phyloP scores from a whole-genome alignment of 2,888 invertebrate species.

The Mythimna lalbum region DNA sequence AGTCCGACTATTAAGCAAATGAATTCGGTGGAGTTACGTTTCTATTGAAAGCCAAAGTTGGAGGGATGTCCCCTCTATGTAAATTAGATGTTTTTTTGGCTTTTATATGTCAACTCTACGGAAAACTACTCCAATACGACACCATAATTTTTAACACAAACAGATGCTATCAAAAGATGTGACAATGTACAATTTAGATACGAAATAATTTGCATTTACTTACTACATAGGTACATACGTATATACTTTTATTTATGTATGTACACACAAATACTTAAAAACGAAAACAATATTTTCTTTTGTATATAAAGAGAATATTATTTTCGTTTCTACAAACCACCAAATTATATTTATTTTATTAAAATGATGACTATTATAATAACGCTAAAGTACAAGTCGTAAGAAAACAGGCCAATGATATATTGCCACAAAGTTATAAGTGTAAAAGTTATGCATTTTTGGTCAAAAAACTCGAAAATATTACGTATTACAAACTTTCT shows the following conservation, averaged over 20 bases:
- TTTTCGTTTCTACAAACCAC: not conserved
- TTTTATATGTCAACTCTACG: not conserved
- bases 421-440: too few relatives aligned
- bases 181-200: not conserved
- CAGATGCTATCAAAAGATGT: not conserved
- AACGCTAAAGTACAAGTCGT: too few relatives aligned
- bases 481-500: too few relatives aligned
- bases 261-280: too few relatives aligned
- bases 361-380: not conserved
- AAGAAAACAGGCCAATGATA: too few relatives aligned
- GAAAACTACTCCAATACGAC: not conserved
- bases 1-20: not conserved
- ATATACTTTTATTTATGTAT: too few relatives aligned
- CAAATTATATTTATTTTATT: not conserved
- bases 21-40: not conserved
- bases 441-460: too few relatives aligned
- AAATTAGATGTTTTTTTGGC: not conserved
- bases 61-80: not conserved
- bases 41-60: not conserved
- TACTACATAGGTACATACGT: too few relatives aligned
- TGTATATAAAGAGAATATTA: too few relatives aligned
- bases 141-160: constrained; percentile 1
- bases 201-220: too few relatives aligned
- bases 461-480: too few relatives aligned
- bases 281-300: too few relatives aligned